These are phyloP conservation scores for Crematogaster levior DNA, from an alignment of 2,888 invertebrate genomes.

Conservation along the genomic window DNA sequence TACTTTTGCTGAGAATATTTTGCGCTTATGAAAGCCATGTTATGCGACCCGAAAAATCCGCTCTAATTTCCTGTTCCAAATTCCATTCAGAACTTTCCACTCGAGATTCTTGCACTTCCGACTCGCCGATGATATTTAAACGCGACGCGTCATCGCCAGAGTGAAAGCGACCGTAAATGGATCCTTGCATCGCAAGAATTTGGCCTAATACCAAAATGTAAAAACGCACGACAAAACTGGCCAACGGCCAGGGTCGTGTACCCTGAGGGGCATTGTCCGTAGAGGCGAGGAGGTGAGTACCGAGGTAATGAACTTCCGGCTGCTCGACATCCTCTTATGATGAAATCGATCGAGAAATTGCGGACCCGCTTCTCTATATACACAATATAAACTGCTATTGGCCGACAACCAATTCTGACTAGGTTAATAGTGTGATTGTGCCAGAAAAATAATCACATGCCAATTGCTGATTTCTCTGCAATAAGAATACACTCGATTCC, in stretches of 20 bases:
- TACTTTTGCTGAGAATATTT: background rate
- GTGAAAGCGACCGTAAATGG: slow-evolving; percentile 59
- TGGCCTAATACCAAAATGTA: slow-evolving; percentile 65
- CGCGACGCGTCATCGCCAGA: slow-evolving; percentile 3
- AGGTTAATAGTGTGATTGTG: slow-evolving; percentile 21
- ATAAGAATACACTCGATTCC: background rate
- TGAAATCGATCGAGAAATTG: slow-evolving; percentile 55
- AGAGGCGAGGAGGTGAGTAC: slow-evolving; percentile 15
- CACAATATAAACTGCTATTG: slow-evolving; percentile 33
- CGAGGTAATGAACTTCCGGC: slow-evolving; percentile 71
- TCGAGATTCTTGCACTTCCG: slow-evolving; percentile 22
- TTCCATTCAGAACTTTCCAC: slow-evolving; percentile 24
- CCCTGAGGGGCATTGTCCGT: slow-evolving; percentile 66
- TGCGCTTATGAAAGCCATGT: background rate
- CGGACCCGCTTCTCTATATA: slow-evolving; percentile 1
- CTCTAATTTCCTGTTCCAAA: slow-evolving; percentile 21
- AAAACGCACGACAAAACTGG: slow-evolving; percentile 72
- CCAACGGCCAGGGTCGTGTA: slow-evolving; percentile 68
- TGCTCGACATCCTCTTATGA: slow-evolving; percentile 4
- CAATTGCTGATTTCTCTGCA: background rate
- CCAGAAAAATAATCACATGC: slow-evolving; percentile 7
- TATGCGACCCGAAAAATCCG: slow-evolving; percentile 15
- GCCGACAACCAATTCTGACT: slow-evolving; percentile 47
- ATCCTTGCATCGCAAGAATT: slow-evolving; percentile 58
- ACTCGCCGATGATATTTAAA: slow-evolving; percentile 27